Evolutionary conservation across 1,140 invertebrate species (phyloP).

Genomic region (Physella acuta): DNA sequence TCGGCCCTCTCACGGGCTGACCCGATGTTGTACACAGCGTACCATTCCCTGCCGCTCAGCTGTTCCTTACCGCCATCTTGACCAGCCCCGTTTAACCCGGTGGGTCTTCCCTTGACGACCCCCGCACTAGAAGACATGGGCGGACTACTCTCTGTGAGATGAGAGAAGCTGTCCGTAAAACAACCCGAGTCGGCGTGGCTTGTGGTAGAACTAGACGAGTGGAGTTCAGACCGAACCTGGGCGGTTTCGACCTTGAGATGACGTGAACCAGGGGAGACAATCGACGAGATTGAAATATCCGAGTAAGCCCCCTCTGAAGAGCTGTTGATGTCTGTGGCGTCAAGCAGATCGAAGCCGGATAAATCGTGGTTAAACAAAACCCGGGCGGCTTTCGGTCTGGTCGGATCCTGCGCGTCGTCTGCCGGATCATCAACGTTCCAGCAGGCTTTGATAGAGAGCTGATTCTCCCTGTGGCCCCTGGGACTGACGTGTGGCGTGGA

Average conservation of each 20-base stretch:
- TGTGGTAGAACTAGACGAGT: too few relatives aligned
- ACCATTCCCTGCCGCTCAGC: constrained; percentile 5
- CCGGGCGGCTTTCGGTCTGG: neutral
- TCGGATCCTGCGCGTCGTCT: neutral
- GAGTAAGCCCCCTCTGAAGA: constrained; percentile 20
- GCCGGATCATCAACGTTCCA: constrained; percentile 11
- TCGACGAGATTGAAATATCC: constrained; percentile 6
- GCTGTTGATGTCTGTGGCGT: constrained; percentile 12
- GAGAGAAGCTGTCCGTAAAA: too few relatives aligned
- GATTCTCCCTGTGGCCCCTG: neutral
- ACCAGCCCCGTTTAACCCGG: too few relatives aligned
- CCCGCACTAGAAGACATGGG: too few relatives aligned
- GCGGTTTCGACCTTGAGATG: too few relatives aligned
- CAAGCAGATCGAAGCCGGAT: neutral
- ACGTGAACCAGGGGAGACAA: neutral
- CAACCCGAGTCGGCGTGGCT: too few relatives aligned
- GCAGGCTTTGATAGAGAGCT: neutral
- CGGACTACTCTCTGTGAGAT: too few relatives aligned
- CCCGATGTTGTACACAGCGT: constrained; percentile 11
- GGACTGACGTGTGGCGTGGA: constrained; percentile 24
- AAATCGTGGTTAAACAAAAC: neutral
- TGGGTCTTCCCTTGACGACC: too few relatives aligned
- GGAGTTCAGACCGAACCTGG: too few relatives aligned
- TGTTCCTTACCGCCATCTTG: too few relatives aligned
- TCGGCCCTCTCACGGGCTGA: too few relatives aligned